These are phyloP conservation scores for Ceramica pisi DNA, from an alignment of 2,888 invertebrate species.

Conservation along the genomic window DNA sequence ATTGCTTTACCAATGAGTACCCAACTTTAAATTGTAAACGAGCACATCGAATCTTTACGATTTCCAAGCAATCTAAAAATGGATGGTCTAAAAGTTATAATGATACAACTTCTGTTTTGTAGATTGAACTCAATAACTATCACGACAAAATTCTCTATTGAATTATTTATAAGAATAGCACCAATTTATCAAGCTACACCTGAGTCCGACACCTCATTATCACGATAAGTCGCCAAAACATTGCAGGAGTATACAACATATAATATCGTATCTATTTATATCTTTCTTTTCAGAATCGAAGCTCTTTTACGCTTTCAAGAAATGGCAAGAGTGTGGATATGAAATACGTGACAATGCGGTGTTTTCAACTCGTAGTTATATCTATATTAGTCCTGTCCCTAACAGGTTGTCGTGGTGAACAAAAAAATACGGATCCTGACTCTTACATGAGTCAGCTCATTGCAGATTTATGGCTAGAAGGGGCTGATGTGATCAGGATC, in stretches of 20 bases:
- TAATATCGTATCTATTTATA: constrained; percentile 16
- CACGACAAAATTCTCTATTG: not conserved
- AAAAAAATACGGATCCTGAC: constrained; percentile 77
- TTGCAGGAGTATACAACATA: not conserved
- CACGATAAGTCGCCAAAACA: constrained; percentile 19
- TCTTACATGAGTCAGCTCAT: constrained; percentile 82
- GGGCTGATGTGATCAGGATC: constrained; percentile 84
- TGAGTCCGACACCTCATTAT: constrained; percentile 31
- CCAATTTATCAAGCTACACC: constrained; percentile 18
- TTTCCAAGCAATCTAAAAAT: not conserved
- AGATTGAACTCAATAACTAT: not conserved
- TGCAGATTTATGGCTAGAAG: constrained; percentile 88
- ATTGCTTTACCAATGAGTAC: constrained; percentile 3
- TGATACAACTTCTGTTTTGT: not conserved
- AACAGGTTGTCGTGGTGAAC: constrained; percentile 73
- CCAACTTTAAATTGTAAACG: too few species aligned
- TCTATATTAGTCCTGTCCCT: constrained; percentile 71
- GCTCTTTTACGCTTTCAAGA: constrained; percentile 63
- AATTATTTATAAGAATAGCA: constrained; percentile 31
- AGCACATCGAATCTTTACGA: too few species aligned
- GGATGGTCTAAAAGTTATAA: not conserved
- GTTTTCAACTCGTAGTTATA: constrained; percentile 68
- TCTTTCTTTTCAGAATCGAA: constrained; percentile 60
- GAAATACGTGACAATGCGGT: constrained; percentile 76
- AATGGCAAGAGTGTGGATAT: constrained; percentile 76